These are phyloP conservation scores for Scarus forsteni DNA, from an alignment of 2,797 vertebrate species.

Conservation along the genomic window DNA sequence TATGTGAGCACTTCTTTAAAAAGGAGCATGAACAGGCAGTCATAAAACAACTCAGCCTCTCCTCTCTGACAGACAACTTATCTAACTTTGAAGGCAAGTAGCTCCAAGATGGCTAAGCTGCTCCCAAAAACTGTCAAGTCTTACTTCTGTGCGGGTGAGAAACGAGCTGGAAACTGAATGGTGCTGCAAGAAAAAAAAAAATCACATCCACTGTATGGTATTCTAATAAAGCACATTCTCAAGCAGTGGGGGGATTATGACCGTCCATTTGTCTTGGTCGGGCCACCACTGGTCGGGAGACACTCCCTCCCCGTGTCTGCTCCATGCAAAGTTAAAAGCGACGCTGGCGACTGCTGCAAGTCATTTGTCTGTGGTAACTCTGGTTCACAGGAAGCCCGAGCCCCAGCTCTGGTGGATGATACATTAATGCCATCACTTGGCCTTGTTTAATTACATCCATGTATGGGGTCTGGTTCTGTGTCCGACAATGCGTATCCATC, in stretches of 20 bases:
- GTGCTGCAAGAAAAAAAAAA: slow-evolving; percentile 52
- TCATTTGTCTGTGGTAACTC: slow-evolving; percentile 78
- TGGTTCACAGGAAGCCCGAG: slow-evolving; percentile 69
- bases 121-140: slow-evolving; percentile 56
- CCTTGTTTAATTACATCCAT: slow-evolving; percentile 79
- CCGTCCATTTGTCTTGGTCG: slow-evolving; percentile 78
- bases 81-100: slow-evolving; percentile 57
- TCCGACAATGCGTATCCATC: slow-evolving; percentile 69
- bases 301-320: slow-evolving; percentile 56
- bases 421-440: slow-evolving; percentile 71
- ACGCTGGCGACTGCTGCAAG: slow-evolving; percentile 68
- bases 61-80: slow-evolving; percentile 56
- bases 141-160: slow-evolving; percentile 62
- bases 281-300: slow-evolving; percentile 68
- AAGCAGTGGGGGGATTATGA: slow-evolving; percentile 70
- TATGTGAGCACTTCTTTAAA: slow-evolving; percentile 30
- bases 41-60: slow-evolving; percentile 50
- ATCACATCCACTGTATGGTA: slow-evolving; percentile 65
- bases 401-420: slow-evolving; percentile 70
- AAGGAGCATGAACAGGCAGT: slow-evolving; percentile 26
- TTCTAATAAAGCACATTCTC: slow-evolving; percentile 74
- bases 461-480: slow-evolving; percentile 71
- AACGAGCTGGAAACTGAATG: slow-evolving; percentile 63
- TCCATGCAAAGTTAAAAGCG: slow-evolving; percentile 70
- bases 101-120: slow-evolving; percentile 52